Conservation (phyloP, 2,797 vertebrate genomes). For the Tragelaphus eurycerus region DNA sequence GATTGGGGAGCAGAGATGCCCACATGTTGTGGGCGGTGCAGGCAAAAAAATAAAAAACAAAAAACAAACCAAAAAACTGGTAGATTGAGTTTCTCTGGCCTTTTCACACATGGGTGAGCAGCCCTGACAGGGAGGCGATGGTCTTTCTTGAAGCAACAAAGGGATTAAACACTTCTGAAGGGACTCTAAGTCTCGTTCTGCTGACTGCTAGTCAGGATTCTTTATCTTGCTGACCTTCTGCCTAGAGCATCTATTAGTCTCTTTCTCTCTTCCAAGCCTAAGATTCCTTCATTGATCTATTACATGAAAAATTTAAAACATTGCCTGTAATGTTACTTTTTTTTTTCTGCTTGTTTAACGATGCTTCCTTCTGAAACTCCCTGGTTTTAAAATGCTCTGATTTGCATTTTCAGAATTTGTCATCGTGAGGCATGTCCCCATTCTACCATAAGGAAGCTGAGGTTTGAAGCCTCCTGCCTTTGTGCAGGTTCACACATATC, state of each 20-base stretch:
- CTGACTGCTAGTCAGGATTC: background rate
- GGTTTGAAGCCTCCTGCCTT: background rate
- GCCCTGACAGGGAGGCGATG: background rate
- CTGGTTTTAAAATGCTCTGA: background rate
- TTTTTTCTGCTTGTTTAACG: background rate
- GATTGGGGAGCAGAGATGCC: background rate
- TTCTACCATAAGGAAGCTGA: background rate
- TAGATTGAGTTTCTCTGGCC: background rate
- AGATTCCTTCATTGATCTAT: background rate
- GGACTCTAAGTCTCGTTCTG: background rate
- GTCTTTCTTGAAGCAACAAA: background rate
- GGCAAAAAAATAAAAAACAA: background rate
- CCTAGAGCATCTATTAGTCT: background rate
- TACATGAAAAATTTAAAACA: background rate
- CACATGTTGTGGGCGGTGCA: background rate
- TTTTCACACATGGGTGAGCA: background rate
- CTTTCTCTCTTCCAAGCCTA: background rate
- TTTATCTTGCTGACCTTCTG: background rate
- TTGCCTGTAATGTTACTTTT: background rate
- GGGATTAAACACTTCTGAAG: background rate
- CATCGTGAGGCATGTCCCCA: background rate
- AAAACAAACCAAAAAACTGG: background rate
- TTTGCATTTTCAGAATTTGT: background rate
- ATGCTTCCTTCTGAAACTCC: background rate
- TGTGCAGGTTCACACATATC: background rate